Evolutionary conservation across 2,797 vertebrate genomes (phyloP).

Genomic region (Paguma larvata): DNA sequence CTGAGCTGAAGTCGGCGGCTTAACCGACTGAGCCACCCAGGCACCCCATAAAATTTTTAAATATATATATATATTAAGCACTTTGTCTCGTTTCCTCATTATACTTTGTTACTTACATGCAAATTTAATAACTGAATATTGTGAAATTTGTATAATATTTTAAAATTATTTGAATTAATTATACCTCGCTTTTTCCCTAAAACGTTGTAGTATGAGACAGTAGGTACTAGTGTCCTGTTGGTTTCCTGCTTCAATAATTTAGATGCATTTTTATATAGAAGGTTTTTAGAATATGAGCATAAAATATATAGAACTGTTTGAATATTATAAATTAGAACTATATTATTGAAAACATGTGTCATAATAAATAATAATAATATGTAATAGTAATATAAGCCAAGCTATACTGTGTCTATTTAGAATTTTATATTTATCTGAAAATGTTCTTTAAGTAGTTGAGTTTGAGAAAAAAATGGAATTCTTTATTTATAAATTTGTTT

Average conservation of each 20-base stretch:
- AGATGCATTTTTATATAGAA: not conserved
- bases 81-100: not conserved
- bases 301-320: not conserved
- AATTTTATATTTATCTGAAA: not conserved
- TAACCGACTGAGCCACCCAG: too few species aligned
- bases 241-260: not conserved
- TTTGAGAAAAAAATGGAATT: not conserved
- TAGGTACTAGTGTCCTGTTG: not conserved
- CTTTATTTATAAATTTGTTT: not conserved
- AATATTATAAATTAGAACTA: not conserved
- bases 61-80: not conserved
- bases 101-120: not conserved
- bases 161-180: not conserved
- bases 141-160: not conserved
- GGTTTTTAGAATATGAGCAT: not conserved
- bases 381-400: not conserved
- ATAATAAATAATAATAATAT: not conserved
- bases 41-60: too few species aligned
- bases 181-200: not conserved
- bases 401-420: not conserved
- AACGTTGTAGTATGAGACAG: not conserved
- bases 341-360: not conserved
- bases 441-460: not conserved
- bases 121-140: slow-evolving; percentile 33
- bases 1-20: too few species aligned